phyloP scores from a whole-genome alignment of 2,888 invertebrate genomes.

The Mylabris sibirica region DNA sequence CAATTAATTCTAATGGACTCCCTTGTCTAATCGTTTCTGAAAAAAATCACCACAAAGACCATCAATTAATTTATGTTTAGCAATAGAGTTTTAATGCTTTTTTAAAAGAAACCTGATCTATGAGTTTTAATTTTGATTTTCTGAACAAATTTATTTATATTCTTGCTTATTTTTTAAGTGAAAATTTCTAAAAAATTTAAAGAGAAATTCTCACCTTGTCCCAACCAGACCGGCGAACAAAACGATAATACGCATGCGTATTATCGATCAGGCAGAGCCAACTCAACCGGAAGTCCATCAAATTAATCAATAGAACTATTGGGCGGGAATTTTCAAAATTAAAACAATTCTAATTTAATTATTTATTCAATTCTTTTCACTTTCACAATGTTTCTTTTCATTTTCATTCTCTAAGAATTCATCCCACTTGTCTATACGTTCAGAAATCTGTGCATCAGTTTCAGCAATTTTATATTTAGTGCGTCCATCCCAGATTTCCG shows the following conservation, averaged over 20 bases:
- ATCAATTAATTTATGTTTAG: not conserved
- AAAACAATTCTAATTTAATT: not conserved
- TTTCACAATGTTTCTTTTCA: constrained; percentile 1
- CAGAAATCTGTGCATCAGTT: constrained; percentile 84
- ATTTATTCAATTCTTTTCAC: not conserved
- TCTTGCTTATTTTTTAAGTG: not conserved
- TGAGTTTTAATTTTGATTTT: not conserved
- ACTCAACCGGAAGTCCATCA: not conserved
- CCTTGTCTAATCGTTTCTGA: constrained; percentile 19
- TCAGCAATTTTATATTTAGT: constrained; percentile 87
- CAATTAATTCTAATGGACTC: constrained; percentile 46
- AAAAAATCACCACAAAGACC: not conserved
- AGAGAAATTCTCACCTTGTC: constrained; percentile 47
- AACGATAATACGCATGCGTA: constrained; percentile 64
- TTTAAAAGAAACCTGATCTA: not conserved
- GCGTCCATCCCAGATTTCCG: constrained; percentile 94
- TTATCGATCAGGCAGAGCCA: not conserved
- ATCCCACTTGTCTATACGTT: constrained; percentile 88
- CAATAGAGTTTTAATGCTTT: not conserved
- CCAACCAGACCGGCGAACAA: constrained; percentile 69
- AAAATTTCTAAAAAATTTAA: constrained; percentile 28
- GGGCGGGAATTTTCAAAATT: not conserved
- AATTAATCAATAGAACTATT: not conserved
- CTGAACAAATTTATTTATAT: not conserved
- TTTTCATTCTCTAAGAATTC: constrained; percentile 75